These are phyloP conservation scores for Procambarus virginalis DNA, from an alignment of 1,140 invertebrate genomes.

Conservation along the genomic window DNA sequence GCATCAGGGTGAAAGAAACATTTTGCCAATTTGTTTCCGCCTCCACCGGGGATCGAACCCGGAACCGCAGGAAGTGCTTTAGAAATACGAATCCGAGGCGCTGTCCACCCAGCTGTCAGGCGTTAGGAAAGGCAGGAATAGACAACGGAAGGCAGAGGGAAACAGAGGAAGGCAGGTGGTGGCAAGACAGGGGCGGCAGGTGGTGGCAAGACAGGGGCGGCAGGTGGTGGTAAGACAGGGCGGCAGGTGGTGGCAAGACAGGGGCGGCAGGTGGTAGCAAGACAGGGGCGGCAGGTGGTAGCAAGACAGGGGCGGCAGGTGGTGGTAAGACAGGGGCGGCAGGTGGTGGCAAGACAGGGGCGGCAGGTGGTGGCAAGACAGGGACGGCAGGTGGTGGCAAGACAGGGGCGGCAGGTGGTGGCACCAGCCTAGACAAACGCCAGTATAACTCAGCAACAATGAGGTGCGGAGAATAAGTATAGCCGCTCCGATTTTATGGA, in stretches of 20 bases:
- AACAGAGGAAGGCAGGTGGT: too few species aligned
- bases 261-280: neutral
- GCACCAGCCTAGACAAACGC: neutral
- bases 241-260: constrained; percentile 2
- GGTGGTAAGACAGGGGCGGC: neutral
- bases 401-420: neutral
- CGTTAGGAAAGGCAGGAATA: too few species aligned
- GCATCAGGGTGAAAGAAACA: too few species aligned
- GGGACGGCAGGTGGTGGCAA: neutral
- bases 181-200: too few species aligned
- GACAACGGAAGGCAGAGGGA: too few species aligned
- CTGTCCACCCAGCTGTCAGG: too few species aligned
- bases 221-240: neutral
- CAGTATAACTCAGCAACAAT: neutral
- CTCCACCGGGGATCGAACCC: too few species aligned
- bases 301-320: neutral
- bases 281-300: neutral
- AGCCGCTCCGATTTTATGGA: constrained; percentile 7
- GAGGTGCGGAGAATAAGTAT: neutral
- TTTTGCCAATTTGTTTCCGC: too few species aligned
- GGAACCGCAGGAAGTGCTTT: too few species aligned
- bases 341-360: neutral
- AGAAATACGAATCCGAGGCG: too few species aligned
- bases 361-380: neutral
- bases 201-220: too few species aligned